Base-by-base conservation (phyloP, 2,797 vertebrate species). In the Petrocephalus sullivani region DNA sequence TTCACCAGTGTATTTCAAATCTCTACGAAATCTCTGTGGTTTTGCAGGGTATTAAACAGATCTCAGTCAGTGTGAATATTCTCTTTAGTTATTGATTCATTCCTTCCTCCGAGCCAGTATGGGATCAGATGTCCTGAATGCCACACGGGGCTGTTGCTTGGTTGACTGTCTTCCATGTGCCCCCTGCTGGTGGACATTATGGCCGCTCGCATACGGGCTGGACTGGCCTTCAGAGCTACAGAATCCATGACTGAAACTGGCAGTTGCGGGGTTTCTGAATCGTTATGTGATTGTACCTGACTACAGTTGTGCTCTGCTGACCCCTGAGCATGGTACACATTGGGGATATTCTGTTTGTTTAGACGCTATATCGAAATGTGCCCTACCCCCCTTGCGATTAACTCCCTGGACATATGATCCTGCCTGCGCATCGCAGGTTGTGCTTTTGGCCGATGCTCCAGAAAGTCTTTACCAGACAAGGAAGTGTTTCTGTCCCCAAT, bases 391-490 rank as follows among this genome's bases (percentile, higher is more conserved):
- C n/a, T 5, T 51, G 60, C 2, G 57, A 14, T 28, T 87, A n/a
- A 16, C 64, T 2, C 23, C 54, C 23, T 49, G 58, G 37, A 85
- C 82, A 85, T 56, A 49, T 85, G 51, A n/a, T 87, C 21, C 21
- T 75, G 67, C 58, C 21, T 87, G 46, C 37, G 41, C 46, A 46
- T 87, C 54, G 56, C 54, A 87, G 87, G 84, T n/a, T 60, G 57
- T 56, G 53, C 88, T 58, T 83, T 49, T 88, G 83, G 87, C 89
- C 82, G 86, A 81, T 64, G 54, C 88, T 87, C 58, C 93, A 92
- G 90, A 92, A 94, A 94, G 92, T 91, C 4, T 0, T 91, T 92
- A 91, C 91, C 91, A 89, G 93, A 92, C 90, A 92, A 87, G 90
- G 89, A 90, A 54, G 49, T 87, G 64, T 92, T 89, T 89, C 89